Conservation (phyloP, 2,888 invertebrate genomes). For the Geophilus truncorum region DNA sequence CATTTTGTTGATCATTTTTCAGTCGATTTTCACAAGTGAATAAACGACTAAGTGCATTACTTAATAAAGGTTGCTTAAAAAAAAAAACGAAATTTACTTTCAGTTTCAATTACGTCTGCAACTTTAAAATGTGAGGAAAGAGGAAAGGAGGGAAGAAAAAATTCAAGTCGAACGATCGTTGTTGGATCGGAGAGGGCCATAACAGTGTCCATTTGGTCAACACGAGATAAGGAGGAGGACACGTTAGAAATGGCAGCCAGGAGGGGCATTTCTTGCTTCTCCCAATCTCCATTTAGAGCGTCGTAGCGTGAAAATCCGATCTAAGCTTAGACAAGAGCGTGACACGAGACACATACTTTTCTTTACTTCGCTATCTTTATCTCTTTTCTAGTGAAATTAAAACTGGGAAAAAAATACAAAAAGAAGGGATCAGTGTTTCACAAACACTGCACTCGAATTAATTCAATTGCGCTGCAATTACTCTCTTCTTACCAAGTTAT, state of each 20-base stretch:
- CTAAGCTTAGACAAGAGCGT: conserved; percentile 21
- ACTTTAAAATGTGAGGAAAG: background rate
- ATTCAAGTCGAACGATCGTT: background rate
- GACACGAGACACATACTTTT: conserved; percentile 7
- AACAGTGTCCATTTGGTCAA: conserved; percentile 14
- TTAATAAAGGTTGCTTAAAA: background rate
- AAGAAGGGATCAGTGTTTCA: background rate
- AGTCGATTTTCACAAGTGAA: conserved; percentile 16
- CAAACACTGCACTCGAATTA: background rate
- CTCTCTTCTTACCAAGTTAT: background rate
- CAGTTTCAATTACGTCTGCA: background rate
- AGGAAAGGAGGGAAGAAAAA: background rate
- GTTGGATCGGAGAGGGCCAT: background rate
- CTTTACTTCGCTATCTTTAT: background rate
- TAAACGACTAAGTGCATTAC: conserved; percentile 20
- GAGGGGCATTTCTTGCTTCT: background rate
- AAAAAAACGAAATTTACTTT: background rate
- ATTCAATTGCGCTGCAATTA: background rate
- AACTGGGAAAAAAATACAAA: background rate
- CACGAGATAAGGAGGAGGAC: background rate
- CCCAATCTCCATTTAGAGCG: conserved; percentile 12
- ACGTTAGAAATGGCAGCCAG: background rate
- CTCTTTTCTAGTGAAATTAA: conserved; percentile 3
- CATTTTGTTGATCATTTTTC: conserved; percentile 27
- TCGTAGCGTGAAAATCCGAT: conserved; percentile 21